Base-by-base conservation (phyloP, 2,888 invertebrate genomes). In the Coelinius sp. region DNA sequence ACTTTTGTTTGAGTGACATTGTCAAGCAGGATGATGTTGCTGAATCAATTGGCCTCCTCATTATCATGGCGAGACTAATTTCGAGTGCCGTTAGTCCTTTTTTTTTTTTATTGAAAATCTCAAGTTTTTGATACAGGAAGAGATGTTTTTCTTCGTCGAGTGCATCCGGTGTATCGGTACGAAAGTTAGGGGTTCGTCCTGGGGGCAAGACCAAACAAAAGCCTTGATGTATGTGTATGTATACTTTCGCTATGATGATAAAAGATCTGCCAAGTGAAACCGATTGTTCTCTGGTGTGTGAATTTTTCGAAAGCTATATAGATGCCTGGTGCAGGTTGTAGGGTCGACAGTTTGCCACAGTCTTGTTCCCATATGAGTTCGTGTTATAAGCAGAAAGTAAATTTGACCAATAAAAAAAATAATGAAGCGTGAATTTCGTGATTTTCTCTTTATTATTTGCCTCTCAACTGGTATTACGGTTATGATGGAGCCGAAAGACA, bases 241-340 rank as follows among this genome's bases (percentile, higher is more conserved):
- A 64, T 59, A 75, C 74, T 73, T 80, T 76, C 63, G 53, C 70
- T 75, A 75, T 76, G 73, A 75, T 75, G 76, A 76, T 74, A 78
- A 78, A 81, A 75, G 76, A 78, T 81, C 78, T 75, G 63, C 79
- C 77, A 73, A 86, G 87, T 84, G 86, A 86, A 85, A 86, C 85
- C 81, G 78, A 87, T 87, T 86, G 86, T 86, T 85, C 82, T 77
- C 76, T 81, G 78, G 80, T 80, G 83, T 84, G 84, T 81, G 84
- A 86, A 85, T 76, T 73, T 76, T 80, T 77, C 75, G 73, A 77
- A 81, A 81, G 82, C 81, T 86, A 86, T 86, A 85, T 82, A 86
- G 83, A 70, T 74, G 71, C 76, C 76, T 76, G 78, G 75, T 75
- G 70, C 53, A 31, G 65, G 74, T 64, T 72, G 73, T 73, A 79